Evolutionary conservation across 2,797 vertebrate species (phyloP), one percentile per base, ranked within the genome.

Genomic region (Hirundo rustica): DNA sequence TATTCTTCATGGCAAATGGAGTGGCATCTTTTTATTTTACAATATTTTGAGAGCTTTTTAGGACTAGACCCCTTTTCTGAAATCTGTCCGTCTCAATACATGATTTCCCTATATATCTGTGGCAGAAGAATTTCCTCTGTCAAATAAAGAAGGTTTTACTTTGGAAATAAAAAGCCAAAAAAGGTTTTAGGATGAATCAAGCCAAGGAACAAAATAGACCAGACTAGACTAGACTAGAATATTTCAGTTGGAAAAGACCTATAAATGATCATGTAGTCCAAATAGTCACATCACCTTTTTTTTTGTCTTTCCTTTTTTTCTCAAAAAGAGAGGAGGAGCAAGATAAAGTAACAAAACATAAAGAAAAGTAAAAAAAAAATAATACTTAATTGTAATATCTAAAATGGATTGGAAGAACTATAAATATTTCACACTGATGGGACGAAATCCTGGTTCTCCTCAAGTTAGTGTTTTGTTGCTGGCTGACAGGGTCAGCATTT

Each of bases 121-220:
- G 44, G 57, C 78, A 80, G 60, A 65, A 76, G 38, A 9, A 51
- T 67, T 71, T 85, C 34, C 20, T 85, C 27, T 83, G 14, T 55
- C n/a, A 1, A 19, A n/a, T 47, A 71, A 51, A 62, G 64, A 44
- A 30, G 18, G 10, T 25, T 30, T 71, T 45, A 32, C 9, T 38
- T 51, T 36, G 7, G 22, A 91, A 77, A 13, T 84, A 30, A 48
- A 93, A 93, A 87, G 16, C 50, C 14, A 75, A 42, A 54, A 94
- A 92, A 38, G 8, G 20, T n/a, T 86, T 88, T 64, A 84, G 79
- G 38, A 83, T 76, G 30, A 96, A 94, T 94, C 57, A 85, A 71
- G 27, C 4, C 14, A 51, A 51, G 5, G 57, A 66, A 21, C 29
- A 10, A 30, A 68, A 9, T 27, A 30, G 48, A 60, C 36, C 27